These are phyloP conservation scores for Hiodon tergisus DNA, from an alignment of 2,113 vertebrate genomes.

Conservation along the genomic window DNA sequence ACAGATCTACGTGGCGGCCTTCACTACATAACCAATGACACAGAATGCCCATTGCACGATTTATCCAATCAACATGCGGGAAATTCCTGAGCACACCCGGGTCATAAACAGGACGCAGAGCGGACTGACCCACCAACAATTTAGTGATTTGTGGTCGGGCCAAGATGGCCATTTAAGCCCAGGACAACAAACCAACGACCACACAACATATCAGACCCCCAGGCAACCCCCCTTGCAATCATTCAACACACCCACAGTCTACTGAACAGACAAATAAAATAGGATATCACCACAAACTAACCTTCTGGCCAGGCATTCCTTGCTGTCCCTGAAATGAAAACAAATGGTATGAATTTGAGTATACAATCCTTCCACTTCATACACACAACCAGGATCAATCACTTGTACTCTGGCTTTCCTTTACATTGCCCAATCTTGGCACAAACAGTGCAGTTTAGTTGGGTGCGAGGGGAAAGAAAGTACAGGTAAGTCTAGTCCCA, in stretches of 20 bases:
- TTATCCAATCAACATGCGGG: too few relatives aligned
- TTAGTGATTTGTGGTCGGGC: background rate
- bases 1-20: too few relatives aligned
- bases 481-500: too few relatives aligned
- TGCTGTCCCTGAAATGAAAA: constrained; percentile 71
- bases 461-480: background rate
- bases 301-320: constrained; percentile 85
- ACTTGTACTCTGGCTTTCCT: background rate
- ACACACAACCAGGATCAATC: background rate
- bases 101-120: background rate
- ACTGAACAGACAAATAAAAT: background rate
- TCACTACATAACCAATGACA: too few relatives aligned
- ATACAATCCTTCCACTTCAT: background rate
- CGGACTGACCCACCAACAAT: background rate
- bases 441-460: background rate
- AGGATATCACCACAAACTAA: constrained; percentile 46
- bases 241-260: background rate
- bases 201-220: background rate
- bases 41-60: too few relatives aligned
- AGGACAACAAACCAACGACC: too few relatives aligned
- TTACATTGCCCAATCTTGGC: background rate
- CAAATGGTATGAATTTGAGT: constrained; percentile 13
- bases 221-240: background rate
- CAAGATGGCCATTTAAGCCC: background rate
- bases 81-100: too few relatives aligned